Percentiles rank a stretch among this genome's conserved stretches.
Conservation (phyloP, 2,888 invertebrate species). For the Imbricaverruca yamaguchii region DNA sequence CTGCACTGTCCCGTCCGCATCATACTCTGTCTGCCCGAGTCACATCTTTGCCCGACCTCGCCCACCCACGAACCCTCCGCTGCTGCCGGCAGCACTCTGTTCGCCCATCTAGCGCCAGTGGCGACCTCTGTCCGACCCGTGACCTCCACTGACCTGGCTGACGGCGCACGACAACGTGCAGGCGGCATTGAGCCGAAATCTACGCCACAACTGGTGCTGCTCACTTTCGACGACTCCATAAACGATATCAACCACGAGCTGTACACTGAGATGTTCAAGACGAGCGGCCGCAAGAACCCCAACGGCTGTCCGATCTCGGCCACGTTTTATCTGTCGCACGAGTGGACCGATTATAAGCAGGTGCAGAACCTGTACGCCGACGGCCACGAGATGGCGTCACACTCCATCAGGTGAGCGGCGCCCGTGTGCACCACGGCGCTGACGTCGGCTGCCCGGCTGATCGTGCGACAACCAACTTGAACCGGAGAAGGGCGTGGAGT, state of each 20-base stretch:
- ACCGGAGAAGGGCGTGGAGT: no score
- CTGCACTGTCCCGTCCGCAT: no score
- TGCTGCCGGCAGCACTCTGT: no score
- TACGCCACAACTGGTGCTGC: constrained; percentile 81
- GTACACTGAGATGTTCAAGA: constrained; percentile 81
- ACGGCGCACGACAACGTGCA: constrained; percentile 41
- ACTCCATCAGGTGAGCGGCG: constrained; percentile 58
- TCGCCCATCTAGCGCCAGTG: neutral
- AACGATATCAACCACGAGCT: constrained; percentile 90
- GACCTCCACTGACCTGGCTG: constrained; percentile 33
- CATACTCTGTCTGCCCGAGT: no score
- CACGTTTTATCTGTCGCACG: constrained; percentile 50
- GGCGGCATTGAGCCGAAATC: constrained; percentile 88
- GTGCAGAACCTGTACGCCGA: constrained; percentile 90
- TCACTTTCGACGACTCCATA: constrained; percentile 91
- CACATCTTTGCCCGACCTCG: neutral
- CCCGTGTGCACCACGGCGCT: no score
- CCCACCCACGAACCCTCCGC: no score
- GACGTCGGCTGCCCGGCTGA: no score
- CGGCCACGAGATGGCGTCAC: constrained; percentile 96
- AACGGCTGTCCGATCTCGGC: constrained; percentile 47
- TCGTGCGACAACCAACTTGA: no score
- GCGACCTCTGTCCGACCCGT: constrained; percentile 35
- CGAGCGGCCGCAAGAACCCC: constrained; percentile 79
- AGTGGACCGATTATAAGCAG: constrained; percentile 98